Conservation (phyloP, 2,113 vertebrate genomes). For the Turdus rufiventris region DNA sequence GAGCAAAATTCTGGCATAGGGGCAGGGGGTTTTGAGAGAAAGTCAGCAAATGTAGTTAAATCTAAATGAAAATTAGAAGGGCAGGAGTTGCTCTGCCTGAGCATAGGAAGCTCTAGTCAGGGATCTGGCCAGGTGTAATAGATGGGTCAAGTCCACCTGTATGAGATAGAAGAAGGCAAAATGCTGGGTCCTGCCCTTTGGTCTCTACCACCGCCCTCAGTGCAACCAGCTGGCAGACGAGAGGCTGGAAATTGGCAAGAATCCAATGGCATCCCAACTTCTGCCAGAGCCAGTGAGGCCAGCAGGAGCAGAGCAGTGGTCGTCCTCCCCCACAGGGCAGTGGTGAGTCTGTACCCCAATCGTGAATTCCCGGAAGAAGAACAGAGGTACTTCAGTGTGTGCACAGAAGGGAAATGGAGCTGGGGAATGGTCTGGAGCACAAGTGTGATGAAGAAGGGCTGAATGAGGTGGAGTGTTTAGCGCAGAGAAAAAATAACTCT, state of each 20-base stretch:
- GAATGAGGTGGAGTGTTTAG: not conserved
- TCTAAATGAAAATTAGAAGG: no score
- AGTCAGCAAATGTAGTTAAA: no score
- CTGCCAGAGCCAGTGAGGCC: not conserved
- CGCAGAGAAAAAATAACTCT: not conserved
- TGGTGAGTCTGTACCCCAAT: not conserved
- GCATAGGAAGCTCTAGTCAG: not conserved
- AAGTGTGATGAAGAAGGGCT: no score
- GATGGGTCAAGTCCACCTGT: not conserved
- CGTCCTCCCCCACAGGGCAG: accelerated
- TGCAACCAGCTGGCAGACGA: not conserved
- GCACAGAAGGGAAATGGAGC: not conserved
- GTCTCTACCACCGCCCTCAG: no score
- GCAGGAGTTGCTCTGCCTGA: not conserved
- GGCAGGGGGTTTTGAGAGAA: no score
- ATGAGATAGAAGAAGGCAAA: not conserved
- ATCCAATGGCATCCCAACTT: no score
- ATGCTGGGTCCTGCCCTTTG: not conserved
- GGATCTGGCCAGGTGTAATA: no score
- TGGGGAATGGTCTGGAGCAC: no score
- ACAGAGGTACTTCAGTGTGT: no score
- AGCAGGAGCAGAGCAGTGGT: no score
- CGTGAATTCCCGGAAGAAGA: no score
- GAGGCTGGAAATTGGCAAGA: not conserved
- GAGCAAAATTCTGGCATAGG: no score